phyloP scores from a whole-genome alignment of 1,140 invertebrate species.

The Drosophila nannoptera region DNA sequence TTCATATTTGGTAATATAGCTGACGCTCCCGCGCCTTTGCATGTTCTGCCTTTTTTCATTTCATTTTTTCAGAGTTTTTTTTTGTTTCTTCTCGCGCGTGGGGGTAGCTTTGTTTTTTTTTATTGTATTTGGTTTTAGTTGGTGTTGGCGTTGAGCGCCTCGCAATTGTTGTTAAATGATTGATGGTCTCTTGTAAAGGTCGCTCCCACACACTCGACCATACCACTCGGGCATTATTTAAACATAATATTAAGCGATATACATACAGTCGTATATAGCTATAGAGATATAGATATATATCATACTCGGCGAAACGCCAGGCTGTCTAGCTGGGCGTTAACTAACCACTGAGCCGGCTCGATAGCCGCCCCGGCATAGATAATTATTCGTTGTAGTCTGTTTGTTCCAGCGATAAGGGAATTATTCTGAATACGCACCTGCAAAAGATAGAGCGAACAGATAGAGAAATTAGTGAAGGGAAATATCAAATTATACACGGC shows the following conservation, averaged over 20 bases:
- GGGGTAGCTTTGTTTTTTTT: conserved; percentile 38
- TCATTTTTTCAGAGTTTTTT: conserved; percentile 2
- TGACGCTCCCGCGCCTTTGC: conserved; percentile 40
- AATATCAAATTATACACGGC: not conserved
- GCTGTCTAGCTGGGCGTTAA: conserved; percentile 48
- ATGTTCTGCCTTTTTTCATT: conserved; percentile 15
- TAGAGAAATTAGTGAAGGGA: conserved; percentile 45
- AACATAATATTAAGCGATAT: conserved; percentile 56
- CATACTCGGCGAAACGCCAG: conserved; percentile 43
- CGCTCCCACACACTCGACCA: conserved; percentile 41
- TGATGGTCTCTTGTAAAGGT: conserved; percentile 59
- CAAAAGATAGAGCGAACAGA: conserved; percentile 47
- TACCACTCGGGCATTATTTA: conserved; percentile 44
- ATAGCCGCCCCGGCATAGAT: conserved; percentile 16
- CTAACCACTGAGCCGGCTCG: conserved; percentile 21
- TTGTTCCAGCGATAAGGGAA: conserved; percentile 32
- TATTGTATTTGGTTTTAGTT: conserved; percentile 34
- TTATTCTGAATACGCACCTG: conserved; percentile 56
- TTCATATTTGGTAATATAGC: conserved; percentile 69
- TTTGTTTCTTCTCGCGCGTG: conserved; percentile 31
- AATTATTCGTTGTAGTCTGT: conserved; percentile 35
- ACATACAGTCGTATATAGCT: conserved; percentile 28
- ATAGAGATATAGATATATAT: not conserved
- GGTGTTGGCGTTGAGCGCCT: conserved; percentile 61
- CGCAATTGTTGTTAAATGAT: conserved; percentile 68